These are phyloP conservation scores for Volucella inflata DNA, from an alignment of 2,888 invertebrate genomes.

Conservation along the genomic window DNA sequence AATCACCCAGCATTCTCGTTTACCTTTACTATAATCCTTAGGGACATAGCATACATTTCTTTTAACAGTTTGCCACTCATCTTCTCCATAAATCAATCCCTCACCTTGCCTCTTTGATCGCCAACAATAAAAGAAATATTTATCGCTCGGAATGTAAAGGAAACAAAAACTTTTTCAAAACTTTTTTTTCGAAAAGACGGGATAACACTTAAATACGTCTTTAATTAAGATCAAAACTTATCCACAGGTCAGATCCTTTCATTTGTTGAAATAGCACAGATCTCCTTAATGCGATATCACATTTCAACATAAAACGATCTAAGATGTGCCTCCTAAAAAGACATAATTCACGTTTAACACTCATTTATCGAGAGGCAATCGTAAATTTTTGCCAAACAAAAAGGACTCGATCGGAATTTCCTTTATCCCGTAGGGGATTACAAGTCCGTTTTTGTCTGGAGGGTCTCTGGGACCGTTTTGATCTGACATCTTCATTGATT, in stretches of 20 bases:
- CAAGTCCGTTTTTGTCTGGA: background rate
- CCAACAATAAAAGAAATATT: conserved; percentile 43
- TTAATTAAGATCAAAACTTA: conserved; percentile 66
- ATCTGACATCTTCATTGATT: conserved; percentile 70
- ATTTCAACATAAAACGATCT: conserved; percentile 42
- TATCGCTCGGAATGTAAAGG: conserved; percentile 23
- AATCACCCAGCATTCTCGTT: background rate
- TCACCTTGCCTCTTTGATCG: conserved; percentile 7
- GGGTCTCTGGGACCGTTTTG: conserved; percentile 43
- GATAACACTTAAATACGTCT: conserved; percentile 44
- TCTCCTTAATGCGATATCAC: conserved; percentile 57
- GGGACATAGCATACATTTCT: conserved; percentile 30
- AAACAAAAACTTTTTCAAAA: conserved; percentile 47
- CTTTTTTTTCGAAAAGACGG: conserved; percentile 20
- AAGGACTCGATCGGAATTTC: conserved; percentile 35
- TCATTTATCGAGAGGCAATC: conserved; percentile 68
- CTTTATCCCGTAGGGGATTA: conserved; percentile 27
- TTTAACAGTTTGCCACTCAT: conserved; percentile 37
- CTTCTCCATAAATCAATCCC: conserved; percentile 49
- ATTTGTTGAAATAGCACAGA: conserved; percentile 47
- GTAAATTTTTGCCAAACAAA: conserved; percentile 52
- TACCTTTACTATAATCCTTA: background rate
- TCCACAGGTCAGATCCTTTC: conserved; percentile 44
- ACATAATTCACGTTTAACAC: conserved; percentile 70
- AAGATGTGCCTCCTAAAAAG: conserved; percentile 38